Percentiles rank a stretch among this genome's conserved stretches.
These are phyloP conservation scores for Heliothis virescens DNA, from an alignment of 1,140 invertebrate species.

Conservation along the genomic window DNA sequence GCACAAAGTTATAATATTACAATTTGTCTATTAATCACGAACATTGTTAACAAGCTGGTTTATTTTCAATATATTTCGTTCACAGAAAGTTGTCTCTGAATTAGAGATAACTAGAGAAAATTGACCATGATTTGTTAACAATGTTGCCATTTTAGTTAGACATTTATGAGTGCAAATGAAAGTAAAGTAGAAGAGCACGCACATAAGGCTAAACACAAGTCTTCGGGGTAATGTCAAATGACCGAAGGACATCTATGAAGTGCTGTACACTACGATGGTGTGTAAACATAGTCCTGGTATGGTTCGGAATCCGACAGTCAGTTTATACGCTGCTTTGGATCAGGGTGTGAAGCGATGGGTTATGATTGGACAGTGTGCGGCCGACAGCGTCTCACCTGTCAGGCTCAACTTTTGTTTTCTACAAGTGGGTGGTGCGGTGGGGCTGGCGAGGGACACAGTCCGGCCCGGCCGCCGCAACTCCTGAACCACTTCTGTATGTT, in stretches of 20 bases:
- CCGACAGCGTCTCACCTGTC: slow-evolving; percentile 87
- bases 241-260: slow-evolving; percentile 49
- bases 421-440: slow-evolving; percentile 81
- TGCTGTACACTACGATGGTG: slow-evolving; percentile 48
- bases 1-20: slow-evolving; percentile 10
- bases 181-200: slow-evolving; percentile 35
- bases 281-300: slow-evolving; percentile 47
- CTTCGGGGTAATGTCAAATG: slow-evolving; percentile 42
- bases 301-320: slow-evolving; percentile 62
- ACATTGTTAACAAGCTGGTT: slow-evolving; percentile 14
- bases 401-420: slow-evolving; percentile 86
- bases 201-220: slow-evolving; percentile 35
- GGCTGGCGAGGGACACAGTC: slow-evolving; percentile 73
- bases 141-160: not conserved
- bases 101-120: not conserved
- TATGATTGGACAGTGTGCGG: slow-evolving; percentile 76
- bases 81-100: slow-evolving; percentile 16
- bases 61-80: not conserved
- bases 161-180: slow-evolving; percentile 42
- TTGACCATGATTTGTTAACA: slow-evolving; percentile 24
- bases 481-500: slow-evolving; percentile 54
- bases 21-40: not conserved
- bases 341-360: slow-evolving; percentile 57
- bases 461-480: slow-evolving; percentile 68
- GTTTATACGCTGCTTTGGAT: slow-evolving; percentile 63